Evolutionary conservation across 2,888 invertebrate genomes (phyloP), one percentile per base, ranked within the genome.

Genomic region (Eucera pruinosa): DNA sequence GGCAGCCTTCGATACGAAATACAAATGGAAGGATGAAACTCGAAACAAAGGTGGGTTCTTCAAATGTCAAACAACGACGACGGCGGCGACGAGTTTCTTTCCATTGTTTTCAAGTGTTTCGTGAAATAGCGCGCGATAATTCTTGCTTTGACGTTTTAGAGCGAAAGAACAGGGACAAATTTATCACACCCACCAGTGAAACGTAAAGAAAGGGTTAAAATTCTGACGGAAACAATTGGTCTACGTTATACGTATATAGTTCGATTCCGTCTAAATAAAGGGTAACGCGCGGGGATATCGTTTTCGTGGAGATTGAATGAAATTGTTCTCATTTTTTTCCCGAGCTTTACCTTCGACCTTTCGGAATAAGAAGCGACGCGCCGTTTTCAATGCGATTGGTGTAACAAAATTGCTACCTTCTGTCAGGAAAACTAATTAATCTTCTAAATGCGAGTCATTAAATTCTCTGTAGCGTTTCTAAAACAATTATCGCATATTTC

Each of bases 21-120:
- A 15, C 15, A 47, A 36, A 36, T 23, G 15, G 18, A 3, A 39
- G 20, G 27, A 45, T 15, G 64, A 30, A 62, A 62, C 43, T 47
- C 43, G 50, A 57, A 25, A n/a, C 9, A n/a, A 11, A 33, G n/a
- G 20, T 23, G 39, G 45, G 50, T 57, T 64, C 58, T 70, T 57
- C 36, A 70, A 74, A 74, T 64, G 70, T 74, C 70, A 74, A 58
- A 58, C 60, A 62, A 57, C 48, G 27, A 45, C 57, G 43, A 68
- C 18, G 20, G 20, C 30, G 23, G n/a, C 33, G 9, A 23, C n/a
- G 48, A 25, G 9, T 48, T 4, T 4, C 1, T n/a, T 41, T 43
- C n/a, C 4, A 15, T 33, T 47, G 11, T 15, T n/a, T n/a, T n/a
- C n/a, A n/a, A 20, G 23, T n/a, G 47, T 36, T 47, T n/a, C 6